These are phyloP conservation scores for Atractosteus spatula DNA, from an alignment of 2,113 vertebrate species.

Conservation along the genomic window DNA sequence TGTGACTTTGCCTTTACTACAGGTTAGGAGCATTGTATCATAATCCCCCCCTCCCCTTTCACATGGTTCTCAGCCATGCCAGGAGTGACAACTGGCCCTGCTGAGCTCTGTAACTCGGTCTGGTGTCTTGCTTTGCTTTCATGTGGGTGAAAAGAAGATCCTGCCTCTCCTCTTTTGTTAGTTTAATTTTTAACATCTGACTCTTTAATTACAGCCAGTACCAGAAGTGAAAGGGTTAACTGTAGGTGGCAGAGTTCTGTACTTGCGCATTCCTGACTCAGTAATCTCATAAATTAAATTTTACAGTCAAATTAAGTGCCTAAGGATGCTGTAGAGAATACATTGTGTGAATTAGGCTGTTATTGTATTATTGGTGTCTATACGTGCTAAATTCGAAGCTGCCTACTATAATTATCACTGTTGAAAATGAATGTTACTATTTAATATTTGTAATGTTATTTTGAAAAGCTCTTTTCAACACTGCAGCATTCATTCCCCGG, in stretches of 20 bases:
- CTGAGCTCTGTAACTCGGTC: too few relatives aligned
- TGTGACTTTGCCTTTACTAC: too few relatives aligned
- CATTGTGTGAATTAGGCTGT: conserved; percentile 5
- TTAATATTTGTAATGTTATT: conserved; percentile 16
- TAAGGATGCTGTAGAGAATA: neutral
- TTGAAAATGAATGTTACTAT: conserved; percentile 9
- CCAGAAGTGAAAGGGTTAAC: neutral
- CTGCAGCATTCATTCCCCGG: neutral
- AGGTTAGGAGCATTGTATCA: too few relatives aligned
- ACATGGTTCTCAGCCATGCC: too few relatives aligned
- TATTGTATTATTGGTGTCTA: conserved; percentile 6
- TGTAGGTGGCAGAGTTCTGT: neutral
- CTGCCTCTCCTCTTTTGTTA: too few relatives aligned
- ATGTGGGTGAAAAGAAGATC: too few relatives aligned
- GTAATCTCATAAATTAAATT: conserved; percentile 1
- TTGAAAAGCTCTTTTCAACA: neutral
- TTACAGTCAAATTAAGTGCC: conserved; percentile 6
- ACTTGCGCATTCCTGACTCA: neutral
- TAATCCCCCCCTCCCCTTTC: too few relatives aligned
- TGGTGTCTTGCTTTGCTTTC: too few relatives aligned
- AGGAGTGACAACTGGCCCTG: too few relatives aligned
- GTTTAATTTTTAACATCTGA: neutral
- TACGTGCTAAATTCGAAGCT: neutral
- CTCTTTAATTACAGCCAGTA: neutral
- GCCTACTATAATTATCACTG: neutral